phyloP scores from a whole-genome alignment of 2,113 vertebrate genomes.

The Hyperoodon ampullatus region DNA sequence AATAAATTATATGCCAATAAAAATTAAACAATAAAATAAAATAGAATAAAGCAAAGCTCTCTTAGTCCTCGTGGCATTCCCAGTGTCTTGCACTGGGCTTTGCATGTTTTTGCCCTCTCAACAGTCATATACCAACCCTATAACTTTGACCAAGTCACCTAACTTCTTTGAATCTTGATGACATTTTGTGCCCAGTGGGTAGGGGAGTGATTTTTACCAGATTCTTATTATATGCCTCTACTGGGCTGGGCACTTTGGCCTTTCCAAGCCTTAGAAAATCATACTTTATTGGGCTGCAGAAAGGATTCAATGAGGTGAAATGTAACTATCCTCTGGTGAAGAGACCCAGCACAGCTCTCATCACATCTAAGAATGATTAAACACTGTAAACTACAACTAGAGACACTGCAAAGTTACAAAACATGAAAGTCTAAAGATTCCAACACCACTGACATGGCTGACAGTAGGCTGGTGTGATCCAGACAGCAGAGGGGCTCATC shows the following conservation, averaged over 20 bases:
- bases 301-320: not conserved
- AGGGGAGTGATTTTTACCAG: not conserved
- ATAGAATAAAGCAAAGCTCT: not conserved
- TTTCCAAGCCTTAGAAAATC: not conserved
- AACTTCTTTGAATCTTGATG: not conserved
- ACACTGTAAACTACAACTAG: not conserved
- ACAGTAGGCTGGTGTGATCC: rapidly evolving
- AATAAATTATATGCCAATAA: not conserved
- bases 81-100: not conserved
- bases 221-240: not conserved
- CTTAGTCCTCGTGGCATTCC: not conserved
- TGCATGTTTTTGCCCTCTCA: not conserved
- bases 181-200: rapidly evolving
- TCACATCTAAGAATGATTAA: not conserved
- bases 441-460: rapidly evolving
- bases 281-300: not conserved
- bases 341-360: not conserved
- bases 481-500: not conserved
- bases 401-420: not conserved
- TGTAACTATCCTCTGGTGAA: not conserved
- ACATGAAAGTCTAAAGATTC: not conserved
- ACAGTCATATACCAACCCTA: not conserved
- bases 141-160: not conserved
- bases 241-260: too few relatives aligned
- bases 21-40: not conserved